phyloP scores from a whole-genome alignment of 2,113 vertebrate species.

The Eira barbara region DNA sequence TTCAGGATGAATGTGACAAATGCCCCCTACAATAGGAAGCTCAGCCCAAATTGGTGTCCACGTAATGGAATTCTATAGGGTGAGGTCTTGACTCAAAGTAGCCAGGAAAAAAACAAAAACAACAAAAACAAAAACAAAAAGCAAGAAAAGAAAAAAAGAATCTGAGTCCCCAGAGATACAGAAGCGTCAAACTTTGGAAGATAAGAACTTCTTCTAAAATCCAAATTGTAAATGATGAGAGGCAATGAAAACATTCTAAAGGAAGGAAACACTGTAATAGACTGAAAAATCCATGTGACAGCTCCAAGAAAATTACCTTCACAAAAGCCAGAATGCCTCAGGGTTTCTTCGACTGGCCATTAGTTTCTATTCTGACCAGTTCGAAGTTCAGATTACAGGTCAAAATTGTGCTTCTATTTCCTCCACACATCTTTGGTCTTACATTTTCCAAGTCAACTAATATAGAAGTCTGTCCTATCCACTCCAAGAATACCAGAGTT shows the following conservation, averaged over 20 bases:
- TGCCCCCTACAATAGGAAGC: not conserved
- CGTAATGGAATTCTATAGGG: not conserved
- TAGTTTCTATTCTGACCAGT: not conserved
- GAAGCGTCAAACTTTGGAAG: not conserved
- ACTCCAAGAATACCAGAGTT: not conserved
- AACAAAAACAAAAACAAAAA: not conserved
- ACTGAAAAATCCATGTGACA: not conserved
- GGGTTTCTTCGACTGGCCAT: not conserved
- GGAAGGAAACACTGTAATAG: not conserved
- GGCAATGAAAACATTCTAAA: not conserved
- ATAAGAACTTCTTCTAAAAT: not conserved
- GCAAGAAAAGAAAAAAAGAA: not conserved
- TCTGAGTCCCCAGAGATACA: not conserved
- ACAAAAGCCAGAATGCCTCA: not conserved
- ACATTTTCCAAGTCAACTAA: not conserved
- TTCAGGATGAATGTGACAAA: not conserved
- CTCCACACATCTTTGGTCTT: not conserved
- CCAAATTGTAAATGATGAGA: not conserved
- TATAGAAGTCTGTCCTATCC: not conserved
- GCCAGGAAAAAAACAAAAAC: not conserved
- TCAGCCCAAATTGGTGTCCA: not conserved
- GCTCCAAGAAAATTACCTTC: not conserved
- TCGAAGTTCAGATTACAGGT: not conserved
- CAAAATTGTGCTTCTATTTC: not conserved
- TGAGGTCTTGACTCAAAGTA: conserved; percentile 53